These are phyloP conservation scores for Saimiri boliviensis DNA, from an alignment of 2,113 vertebrate species.

Conservation along the genomic window DNA sequence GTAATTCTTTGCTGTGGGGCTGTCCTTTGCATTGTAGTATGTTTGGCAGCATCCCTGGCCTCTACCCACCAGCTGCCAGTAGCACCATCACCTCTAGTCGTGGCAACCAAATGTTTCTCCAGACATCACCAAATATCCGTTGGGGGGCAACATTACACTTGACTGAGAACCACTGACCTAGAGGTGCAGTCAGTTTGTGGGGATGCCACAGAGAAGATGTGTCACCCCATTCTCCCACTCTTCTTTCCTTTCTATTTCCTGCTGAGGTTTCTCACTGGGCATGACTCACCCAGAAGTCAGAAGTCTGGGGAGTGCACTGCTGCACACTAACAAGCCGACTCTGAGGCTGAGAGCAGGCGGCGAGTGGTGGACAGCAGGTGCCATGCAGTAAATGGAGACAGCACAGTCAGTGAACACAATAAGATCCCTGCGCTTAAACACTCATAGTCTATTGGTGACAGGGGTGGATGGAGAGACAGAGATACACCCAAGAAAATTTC, in stretches of 20 bases:
- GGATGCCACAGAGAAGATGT: neutral
- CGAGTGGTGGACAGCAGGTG: too few relatives aligned
- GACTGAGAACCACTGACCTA: neutral
- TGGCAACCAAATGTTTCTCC: neutral
- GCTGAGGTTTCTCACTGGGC: neutral
- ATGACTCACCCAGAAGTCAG: neutral
- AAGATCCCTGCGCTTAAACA: neutral
- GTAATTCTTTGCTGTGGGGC: neutral
- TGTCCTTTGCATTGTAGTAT: neutral
- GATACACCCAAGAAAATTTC: neutral
- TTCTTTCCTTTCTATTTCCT: neutral
- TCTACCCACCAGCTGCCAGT: neutral
- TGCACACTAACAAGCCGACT: neutral
- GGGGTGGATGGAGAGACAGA: neutral
- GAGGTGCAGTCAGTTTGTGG: neutral
- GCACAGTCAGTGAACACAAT: neutral
- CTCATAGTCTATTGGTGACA: neutral
- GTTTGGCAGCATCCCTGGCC: neutral
- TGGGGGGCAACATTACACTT: neutral
- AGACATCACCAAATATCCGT: neutral
- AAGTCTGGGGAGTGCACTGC: neutral
- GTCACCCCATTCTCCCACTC: too few relatives aligned
- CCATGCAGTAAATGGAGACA: neutral
- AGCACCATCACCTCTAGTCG: too few relatives aligned
- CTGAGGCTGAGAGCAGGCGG: neutral